Percentiles rank a stretch among this genome's conserved stretches.
These are phyloP conservation scores for Nomia melanderi DNA, from an alignment of 1,140 invertebrate species.

Conservation along the genomic window DNA sequence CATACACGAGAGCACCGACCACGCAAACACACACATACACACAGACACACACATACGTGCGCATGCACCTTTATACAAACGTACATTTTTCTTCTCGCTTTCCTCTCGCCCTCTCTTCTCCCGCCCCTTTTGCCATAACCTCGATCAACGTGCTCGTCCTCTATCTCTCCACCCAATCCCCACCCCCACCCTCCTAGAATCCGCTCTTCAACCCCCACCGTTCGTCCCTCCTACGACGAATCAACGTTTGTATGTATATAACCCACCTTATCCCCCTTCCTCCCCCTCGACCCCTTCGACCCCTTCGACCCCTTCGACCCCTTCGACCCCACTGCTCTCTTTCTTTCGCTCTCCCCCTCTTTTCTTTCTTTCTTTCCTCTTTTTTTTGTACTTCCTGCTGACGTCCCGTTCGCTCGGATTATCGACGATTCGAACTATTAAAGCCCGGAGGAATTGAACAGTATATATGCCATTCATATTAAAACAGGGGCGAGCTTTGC, in stretches of 20 bases:
- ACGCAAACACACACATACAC: conserved; percentile 8
- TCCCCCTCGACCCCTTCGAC: neutral
- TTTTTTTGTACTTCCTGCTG: conserved; percentile 50
- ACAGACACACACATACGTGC: conserved; percentile 14
- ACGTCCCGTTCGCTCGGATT: conserved; percentile 58
- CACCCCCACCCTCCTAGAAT: neutral
- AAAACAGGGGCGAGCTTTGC: conserved; percentile 45
- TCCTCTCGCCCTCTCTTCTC: neutral
- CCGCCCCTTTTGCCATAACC: neutral
- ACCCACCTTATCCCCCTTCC: no score
- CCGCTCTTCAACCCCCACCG: neutral
- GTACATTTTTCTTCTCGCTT: conserved; percentile 11
- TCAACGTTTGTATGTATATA: no score
- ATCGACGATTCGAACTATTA: conserved; percentile 66
- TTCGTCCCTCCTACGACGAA: no score
- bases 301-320: no score
- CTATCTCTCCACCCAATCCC: neutral
- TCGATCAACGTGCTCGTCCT: conserved; percentile 5
- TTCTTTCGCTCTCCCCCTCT: neutral
- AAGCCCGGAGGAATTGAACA: conserved; percentile 52
- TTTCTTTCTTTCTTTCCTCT: neutral
- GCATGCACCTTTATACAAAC: neutral
- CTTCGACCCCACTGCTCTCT: no score
- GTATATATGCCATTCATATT: conserved; percentile 52
- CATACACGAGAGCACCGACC: conserved; percentile 1